Evolutionary conservation across 1,140 invertebrate genomes (phyloP), one percentile per base, ranked within the genome.

Genomic region (Argopecten irradians): DNA sequence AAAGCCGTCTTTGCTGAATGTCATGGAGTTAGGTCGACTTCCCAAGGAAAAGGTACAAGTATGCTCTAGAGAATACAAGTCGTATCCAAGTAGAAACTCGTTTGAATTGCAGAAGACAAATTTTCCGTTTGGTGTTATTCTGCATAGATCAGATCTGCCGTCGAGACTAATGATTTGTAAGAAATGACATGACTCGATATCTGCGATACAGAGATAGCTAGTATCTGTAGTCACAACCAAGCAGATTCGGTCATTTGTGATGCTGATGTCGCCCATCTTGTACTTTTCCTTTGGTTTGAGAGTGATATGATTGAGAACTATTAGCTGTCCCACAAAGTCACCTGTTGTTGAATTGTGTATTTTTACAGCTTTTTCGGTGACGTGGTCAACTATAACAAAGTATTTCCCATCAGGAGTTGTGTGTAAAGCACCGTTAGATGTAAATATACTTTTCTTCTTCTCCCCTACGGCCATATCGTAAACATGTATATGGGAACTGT

Each of bases 301-400:
- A 13, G 92, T 87, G 13, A 95, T 92, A 85, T 94, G 94, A 87
- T 94, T 95, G 87, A 93, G 87, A 5, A 94, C 91, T 16, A 95
- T 95, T 32, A 95, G 89, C 85, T 95, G 95, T 1, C 94, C 94
- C 19, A 94, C 34, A 87, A 93, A 95, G 2, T 88, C 88, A 0
- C 95, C 95, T 0, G 91, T 93, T 7, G 91, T 89, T 8, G 92
- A 88, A 22, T 93, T 92, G 89, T 95, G 95, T 36, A 95, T 89
- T 88, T 95, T 95, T 35, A 95, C 90, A 0, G 93, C 89, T 85
- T 93, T 95, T 91, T 94, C 92, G 7, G 93, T 94, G n/a, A 93
- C 91, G 89, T 94, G 93, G 86, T 95, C 95, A 16, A 95, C 91
- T 34, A 95, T 93, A 11, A 94, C 90, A 46, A 94, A 92, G 34